Base-by-base conservation (phyloP, 2,888 invertebrate species). In the Cremastinae sp. region DNA sequence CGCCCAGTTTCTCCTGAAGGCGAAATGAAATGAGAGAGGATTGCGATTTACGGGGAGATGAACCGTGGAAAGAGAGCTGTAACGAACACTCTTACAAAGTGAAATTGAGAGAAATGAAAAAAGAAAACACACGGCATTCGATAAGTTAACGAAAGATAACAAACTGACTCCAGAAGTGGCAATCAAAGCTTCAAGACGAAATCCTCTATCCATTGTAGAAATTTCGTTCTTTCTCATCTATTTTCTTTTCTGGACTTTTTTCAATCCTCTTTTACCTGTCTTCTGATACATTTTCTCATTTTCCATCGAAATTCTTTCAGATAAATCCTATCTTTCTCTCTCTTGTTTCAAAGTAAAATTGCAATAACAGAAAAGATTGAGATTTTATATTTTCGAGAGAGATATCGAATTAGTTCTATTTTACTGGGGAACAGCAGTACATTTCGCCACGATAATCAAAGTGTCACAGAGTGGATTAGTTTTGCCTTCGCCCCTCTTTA, bases 111-210 rank as follows among this genome's bases (percentile, higher is more conserved):
- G 66, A 53, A 35, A 14, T 1, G 45, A 5, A 10, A 37, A 22
- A n/a, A 39, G 5, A 18, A 45, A 45, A 59, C 20, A 61, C 41
- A 8, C 16, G 28, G 51, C 37, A 78, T 78, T 58, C 79, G 78
- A 81, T 79, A 64, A 78, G 74, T 79, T 65, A 35, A 49, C 37
- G 65, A 62, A 45, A 55, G 51, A 69, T 66, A 12, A 68, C 72
- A 59, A 65, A 16, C 71, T 75, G 58, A 22, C 47, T 35, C 41
- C 49, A 45, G 53, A 62, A 69, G 53, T 43, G 22, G 62, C 41
- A 10, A 22, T 7, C 41, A 18, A 53, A 62, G 20, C 51, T 69
- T 59, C 58, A 49, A 62, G 53, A 66, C n/a, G 68, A 70, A 73
- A 47, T 39, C 62, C 55, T 64, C 70, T 35, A 14, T 10, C 55